These are phyloP conservation scores for Oeneis ivallda DNA, from an alignment of 2,888 invertebrate genomes.

Conservation along the genomic window DNA sequence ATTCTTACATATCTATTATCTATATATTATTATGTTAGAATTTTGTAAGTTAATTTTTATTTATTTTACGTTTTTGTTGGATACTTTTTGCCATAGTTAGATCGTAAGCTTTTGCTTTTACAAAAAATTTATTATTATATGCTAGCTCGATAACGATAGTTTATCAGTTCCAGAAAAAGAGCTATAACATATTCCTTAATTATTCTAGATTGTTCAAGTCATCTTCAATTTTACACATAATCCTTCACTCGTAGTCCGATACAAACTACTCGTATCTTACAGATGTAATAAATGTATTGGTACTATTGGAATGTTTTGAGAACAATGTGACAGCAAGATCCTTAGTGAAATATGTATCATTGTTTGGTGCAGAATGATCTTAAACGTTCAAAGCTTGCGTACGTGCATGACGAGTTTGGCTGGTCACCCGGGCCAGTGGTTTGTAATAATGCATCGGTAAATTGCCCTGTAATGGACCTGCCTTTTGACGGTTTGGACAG, in stretches of 20 bases:
- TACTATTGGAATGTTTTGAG: background rate
- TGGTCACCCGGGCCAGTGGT: constrained; percentile 34
- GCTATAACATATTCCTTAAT: too few relatives aligned
- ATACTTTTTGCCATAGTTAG: too few relatives aligned
- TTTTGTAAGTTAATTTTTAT: too few relatives aligned
- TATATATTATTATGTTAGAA: too few relatives aligned
- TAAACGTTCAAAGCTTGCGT: constrained; percentile 8
- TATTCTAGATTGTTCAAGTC: too few relatives aligned
- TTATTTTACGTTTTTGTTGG: too few relatives aligned
- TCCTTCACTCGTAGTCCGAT: background rate
- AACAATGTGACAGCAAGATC: background rate
- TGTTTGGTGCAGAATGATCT: constrained; percentile 2
- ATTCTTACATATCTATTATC: too few relatives aligned
- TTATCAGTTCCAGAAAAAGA: too few relatives aligned
- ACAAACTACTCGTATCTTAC: background rate
- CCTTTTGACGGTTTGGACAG: constrained; percentile 30
- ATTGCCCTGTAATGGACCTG: constrained; percentile 41
- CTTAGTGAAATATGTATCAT: background rate
- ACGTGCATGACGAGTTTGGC: constrained; percentile 15
- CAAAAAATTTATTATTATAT: too few relatives aligned
- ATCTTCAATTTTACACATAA: too few relatives aligned
- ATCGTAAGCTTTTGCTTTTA: too few relatives aligned
- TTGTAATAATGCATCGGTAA: constrained; percentile 35
- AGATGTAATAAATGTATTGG: background rate
- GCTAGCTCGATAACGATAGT: too few relatives aligned